Conservation (phyloP, 2,113 vertebrate species). For the Numida meleagris region DNA sequence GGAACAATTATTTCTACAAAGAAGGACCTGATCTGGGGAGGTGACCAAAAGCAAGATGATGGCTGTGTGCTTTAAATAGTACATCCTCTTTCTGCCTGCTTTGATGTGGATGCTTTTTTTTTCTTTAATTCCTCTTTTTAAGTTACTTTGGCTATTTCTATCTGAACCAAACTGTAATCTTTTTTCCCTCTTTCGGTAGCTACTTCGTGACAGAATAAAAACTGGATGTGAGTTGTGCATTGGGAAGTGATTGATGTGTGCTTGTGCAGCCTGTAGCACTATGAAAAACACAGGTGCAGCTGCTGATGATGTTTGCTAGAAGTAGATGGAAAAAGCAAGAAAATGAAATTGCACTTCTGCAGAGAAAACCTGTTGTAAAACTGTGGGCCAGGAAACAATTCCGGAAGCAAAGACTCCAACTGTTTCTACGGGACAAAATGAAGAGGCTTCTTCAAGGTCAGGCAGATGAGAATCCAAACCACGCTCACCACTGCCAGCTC, state of each 20-base stretch:
- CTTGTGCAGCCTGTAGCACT: constrained; percentile 64
- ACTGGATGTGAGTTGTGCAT: constrained; percentile 67
- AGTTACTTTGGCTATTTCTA: constrained; percentile 5
- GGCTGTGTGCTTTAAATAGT: neutral
- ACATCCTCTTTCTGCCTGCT: constrained; percentile 4
- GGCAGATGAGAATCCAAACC: constrained; percentile 73
- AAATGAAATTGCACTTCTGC: constrained; percentile 68
- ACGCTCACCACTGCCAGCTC: constrained; percentile 62
- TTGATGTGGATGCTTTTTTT: constrained; percentile 6
- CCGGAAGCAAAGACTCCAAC: constrained; percentile 73
- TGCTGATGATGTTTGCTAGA: constrained; percentile 82
- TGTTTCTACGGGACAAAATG: constrained; percentile 75
- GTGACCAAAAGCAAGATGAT: neutral
- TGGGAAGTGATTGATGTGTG: constrained; percentile 68
- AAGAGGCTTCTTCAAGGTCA: constrained; percentile 82
- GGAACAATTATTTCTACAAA: neutral
- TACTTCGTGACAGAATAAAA: constrained; percentile 66
- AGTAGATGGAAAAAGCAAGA: constrained; percentile 78
- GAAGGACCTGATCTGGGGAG: neutral
- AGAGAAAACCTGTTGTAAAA: constrained; percentile 71
- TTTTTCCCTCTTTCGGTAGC: constrained; percentile 72
- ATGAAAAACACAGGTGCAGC: constrained; percentile 65
- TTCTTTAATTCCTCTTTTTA: constrained; percentile 22
- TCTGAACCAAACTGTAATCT: constrained; percentile 66
- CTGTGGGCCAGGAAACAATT: constrained; percentile 74